phyloP scores from a whole-genome alignment of 1,140 invertebrate species.

The Neodiprion pinetum region DNA sequence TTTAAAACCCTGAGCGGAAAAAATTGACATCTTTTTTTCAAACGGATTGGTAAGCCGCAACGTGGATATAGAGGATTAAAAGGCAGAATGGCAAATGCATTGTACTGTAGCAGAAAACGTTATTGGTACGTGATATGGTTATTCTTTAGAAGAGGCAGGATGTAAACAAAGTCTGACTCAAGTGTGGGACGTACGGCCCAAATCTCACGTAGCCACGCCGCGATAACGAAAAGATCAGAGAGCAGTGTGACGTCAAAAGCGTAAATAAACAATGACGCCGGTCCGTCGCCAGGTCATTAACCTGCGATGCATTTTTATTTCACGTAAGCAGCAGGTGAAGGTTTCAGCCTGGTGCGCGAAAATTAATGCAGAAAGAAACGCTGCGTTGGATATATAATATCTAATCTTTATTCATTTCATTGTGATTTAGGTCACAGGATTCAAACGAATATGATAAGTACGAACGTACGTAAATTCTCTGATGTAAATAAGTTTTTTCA shows the following conservation, averaged over 20 bases:
- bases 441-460: neutral
- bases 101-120: neutral
- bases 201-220: neutral
- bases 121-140: neutral
- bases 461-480: too few relatives aligned
- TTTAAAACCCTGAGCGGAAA: too few relatives aligned
- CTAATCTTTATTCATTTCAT: neutral
- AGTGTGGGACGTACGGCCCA: neutral
- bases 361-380: too few relatives aligned
- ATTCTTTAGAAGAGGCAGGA: neutral
- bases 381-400: too few relatives aligned
- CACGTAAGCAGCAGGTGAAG: neutral
- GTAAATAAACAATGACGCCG: neutral
- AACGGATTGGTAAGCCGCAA: too few relatives aligned
- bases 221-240: neutral
- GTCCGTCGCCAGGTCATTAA: neutral
- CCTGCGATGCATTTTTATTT: neutral
- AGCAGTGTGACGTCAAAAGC: neutral
- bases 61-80: too few relatives aligned
- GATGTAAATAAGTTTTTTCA: too few relatives aligned
- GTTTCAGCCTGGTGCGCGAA: neutral
- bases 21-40: too few relatives aligned
- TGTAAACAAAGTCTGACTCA: neutral
- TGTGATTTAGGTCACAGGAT: neutral
- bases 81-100: too few relatives aligned